Conservation (phyloP, 2,113 vertebrate species). For the Vanacampus margaritifer region DNA sequence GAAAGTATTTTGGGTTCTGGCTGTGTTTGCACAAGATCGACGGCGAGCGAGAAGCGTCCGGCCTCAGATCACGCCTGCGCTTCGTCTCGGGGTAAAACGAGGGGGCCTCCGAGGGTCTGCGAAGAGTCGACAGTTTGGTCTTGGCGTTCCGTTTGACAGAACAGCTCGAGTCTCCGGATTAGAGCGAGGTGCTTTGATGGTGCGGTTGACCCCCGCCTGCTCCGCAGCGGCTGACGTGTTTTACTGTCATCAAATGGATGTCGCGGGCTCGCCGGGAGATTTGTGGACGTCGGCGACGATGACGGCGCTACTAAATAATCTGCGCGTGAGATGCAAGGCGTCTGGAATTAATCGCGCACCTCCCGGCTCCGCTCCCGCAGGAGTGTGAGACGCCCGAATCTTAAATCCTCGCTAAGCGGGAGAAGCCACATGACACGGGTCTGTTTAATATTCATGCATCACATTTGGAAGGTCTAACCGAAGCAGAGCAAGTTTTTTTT, state of each 20-base stretch:
- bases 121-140: conserved; percentile 25
- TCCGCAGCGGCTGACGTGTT: conserved; percentile 21
- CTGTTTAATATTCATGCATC: conserved; percentile 60
- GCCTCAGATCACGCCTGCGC: conserved; percentile 37
- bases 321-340: conserved; percentile 27
- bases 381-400: conserved; percentile 54
- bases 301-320: conserved; percentile 41
- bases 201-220: conserved; percentile 25
- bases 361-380: conserved; percentile 44
- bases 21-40: conserved; percentile 20
- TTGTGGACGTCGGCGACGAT: conserved; percentile 33
- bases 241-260: conserved; percentile 21
- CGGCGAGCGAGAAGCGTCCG: conserved; percentile 18
- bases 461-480: conserved; percentile 24
- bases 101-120: conserved; percentile 39
- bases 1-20: neutral
- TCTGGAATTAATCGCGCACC: conserved; percentile 45
- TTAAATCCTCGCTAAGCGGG: conserved; percentile 49
- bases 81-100: conserved; percentile 25
- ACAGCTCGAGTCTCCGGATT: conserved; percentile 23
- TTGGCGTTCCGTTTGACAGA: conserved; percentile 33
- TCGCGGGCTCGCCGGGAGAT: conserved; percentile 33
- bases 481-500: neutral
- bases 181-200: neutral
- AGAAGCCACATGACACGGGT: conserved; percentile 42